These are phyloP conservation scores for Ophion slaviceki DNA, from an alignment of 2,888 invertebrate species.

Conservation along the genomic window DNA sequence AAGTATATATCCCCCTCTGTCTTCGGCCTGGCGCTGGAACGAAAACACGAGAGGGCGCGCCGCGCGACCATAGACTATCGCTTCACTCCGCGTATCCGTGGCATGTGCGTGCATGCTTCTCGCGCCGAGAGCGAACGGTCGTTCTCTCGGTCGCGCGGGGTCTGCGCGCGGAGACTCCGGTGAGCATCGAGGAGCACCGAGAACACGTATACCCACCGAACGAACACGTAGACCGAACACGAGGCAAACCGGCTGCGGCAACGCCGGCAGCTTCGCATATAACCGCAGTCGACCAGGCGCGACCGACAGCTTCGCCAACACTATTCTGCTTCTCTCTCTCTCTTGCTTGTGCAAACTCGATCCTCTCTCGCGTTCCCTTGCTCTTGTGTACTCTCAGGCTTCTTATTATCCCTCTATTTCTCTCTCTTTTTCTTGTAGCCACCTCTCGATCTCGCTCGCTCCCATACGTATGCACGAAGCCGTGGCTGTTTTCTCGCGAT, in stretches of 20 bases:
- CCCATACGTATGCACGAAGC: not conserved
- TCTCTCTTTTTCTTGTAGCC: constrained; percentile 7
- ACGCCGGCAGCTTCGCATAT: constrained; percentile 76
- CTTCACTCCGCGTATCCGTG: constrained; percentile 1
- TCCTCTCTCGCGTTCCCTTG: constrained; percentile 6
- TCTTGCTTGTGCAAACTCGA: constrained; percentile 17
- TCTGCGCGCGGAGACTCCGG: constrained; percentile 48
- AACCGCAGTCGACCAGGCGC: constrained; percentile 82
- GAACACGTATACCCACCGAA: constrained; percentile 80
- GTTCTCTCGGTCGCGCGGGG: constrained; percentile 20
- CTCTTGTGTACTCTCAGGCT: not conserved
- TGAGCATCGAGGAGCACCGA: constrained; percentile 74
- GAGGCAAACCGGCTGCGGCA: constrained; percentile 79
- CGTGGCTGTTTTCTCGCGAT: constrained; percentile 10
- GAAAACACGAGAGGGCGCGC: constrained; percentile 10
- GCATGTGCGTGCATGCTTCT: constrained; percentile 4
- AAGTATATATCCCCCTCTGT: not conserved
- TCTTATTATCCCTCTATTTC: constrained; percentile 45
- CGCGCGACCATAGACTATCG: constrained; percentile 2
- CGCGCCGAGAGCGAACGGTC: constrained; percentile 22
- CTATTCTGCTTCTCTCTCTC: constrained; percentile 71
- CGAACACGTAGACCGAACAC: constrained; percentile 79
- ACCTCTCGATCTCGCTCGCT: constrained; percentile 12
- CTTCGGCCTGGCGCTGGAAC: not conserved
- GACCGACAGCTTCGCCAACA: constrained; percentile 82